Conservation (phyloP, 2,888 invertebrate genomes). For the Melanostoma scalare region DNA sequence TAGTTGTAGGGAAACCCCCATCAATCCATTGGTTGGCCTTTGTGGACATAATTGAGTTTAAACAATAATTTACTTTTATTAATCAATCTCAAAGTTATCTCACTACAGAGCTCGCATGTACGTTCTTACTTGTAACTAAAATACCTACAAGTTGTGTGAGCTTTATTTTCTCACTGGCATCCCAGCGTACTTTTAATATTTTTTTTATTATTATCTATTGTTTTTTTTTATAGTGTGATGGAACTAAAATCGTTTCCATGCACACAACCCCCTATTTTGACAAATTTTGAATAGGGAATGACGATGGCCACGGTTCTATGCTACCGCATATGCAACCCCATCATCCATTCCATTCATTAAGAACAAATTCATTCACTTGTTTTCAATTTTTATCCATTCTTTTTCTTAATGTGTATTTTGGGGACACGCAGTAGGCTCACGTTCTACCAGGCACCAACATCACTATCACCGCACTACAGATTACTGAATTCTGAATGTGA, state of each 20-base stretch:
- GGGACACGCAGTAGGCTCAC: slow-evolving; percentile 1
- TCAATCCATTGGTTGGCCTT: too few relatives aligned
- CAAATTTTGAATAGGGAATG: not conserved
- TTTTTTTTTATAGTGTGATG: not conserved
- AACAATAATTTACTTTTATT: slow-evolving; percentile 13
- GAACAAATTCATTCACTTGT: not conserved
- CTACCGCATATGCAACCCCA: not conserved
- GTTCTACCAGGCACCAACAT: not conserved
- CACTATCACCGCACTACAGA: not conserved
- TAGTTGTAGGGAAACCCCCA: too few relatives aligned
- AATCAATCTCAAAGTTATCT: slow-evolving; percentile 21
- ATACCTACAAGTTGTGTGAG: not conserved
- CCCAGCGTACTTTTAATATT: not conserved
- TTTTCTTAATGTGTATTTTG: not conserved
- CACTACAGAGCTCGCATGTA: not conserved
- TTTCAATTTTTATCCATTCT: not conserved
- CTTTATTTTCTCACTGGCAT: not conserved
- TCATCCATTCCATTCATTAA: slow-evolving; percentile 1
- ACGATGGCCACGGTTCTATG: not conserved
- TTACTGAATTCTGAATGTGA: too few relatives aligned
- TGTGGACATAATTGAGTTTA: not conserved
- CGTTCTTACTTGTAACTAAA: slow-evolving; percentile 5
- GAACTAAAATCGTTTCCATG: too few relatives aligned
- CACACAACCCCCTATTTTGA: not conserved
- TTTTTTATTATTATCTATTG: not conserved